Evolutionary conservation across 1,140 invertebrate species (phyloP).

Genomic region (Dendrolimus punctatus): DNA sequence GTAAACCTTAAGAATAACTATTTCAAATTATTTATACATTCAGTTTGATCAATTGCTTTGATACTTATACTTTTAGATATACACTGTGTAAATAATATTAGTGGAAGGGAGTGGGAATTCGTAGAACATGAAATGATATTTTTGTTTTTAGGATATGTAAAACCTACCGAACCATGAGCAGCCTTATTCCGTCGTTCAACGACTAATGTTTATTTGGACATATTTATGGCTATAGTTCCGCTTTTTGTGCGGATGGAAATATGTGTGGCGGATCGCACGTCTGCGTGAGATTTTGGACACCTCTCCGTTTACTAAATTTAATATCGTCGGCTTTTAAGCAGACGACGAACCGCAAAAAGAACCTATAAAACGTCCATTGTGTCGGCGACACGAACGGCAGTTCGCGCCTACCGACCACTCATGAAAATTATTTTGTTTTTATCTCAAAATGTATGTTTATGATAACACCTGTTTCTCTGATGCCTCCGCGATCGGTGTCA

Average conservation of each 20-base stretch:
- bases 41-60: too few species aligned
- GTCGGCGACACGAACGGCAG: conserved; percentile 64
- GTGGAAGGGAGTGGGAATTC: too few species aligned
- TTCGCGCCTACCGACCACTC: conserved; percentile 68
- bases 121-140: too few species aligned
- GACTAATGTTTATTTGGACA: conserved; percentile 71
- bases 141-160: conserved; percentile 1
- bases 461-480: conserved; percentile 71
- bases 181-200: conserved; percentile 40
- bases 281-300: conserved; percentile 70
- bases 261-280: conserved; percentile 71
- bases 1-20: too few species aligned
- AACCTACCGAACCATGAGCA: conserved; percentile 34
- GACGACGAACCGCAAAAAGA: conserved; percentile 52
- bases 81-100: too few species aligned
- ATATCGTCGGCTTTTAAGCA: conserved; percentile 66
- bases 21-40: too few species aligned
- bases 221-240: conserved; percentile 72
- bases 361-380: conserved; percentile 68
- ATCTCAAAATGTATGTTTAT: conserved; percentile 71
- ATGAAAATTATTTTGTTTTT: conserved; percentile 71
- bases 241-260: conserved; percentile 69
- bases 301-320: conserved; percentile 71
- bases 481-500: conserved; percentile 69
- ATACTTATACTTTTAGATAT: too few species aligned